Base-by-base conservation (phyloP, 2,888 invertebrate species). In the Cremastobaeus sp. region DNA sequence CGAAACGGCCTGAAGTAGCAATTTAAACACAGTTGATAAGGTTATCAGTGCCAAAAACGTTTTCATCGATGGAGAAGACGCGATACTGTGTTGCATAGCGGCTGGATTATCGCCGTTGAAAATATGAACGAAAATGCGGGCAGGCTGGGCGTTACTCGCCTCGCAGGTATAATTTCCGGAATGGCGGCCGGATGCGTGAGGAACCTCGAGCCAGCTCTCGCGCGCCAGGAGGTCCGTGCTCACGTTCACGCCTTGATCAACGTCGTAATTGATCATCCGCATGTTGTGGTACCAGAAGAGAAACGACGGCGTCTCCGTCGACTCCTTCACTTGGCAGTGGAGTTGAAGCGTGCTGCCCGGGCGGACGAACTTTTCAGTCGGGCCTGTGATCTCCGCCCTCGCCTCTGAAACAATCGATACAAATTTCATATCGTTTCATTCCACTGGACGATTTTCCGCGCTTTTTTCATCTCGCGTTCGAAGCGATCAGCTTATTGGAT, bases 251-350 rank as follows among this genome's bases (percentile, higher is more conserved):
- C 95, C 95, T 70, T 93, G 92, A 84, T 95, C 95, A 37, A 91
- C 91, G 89, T 96, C 96, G 88, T 95, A 96, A 90, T 96, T 96
- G 86, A 96, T 95, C 96, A 96, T 96, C 78, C 95, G 92, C 85
- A 94, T 93, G 89, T 96, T 95, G 89, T 95, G 94, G 87, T 95
- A 95, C 92, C 92, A 92, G 88, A 88, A 79, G 52, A 96, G 92
- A 86, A 94, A 96, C 50, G 93, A 92, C 3, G 96, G 95, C 25
- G 92, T 92, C 85, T 95, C 95, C 0, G 95, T 96, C 57, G 95
- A 95, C 83, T 95, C 94, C 34, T 94, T 91, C 20, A 96, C 93
- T 50, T 92, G 92, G 83, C 96, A 96, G 79, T 94, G 94, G 50
- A 96, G 90, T 55, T 94, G 90, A 68, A 96, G 89, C 43, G 94